A percentile compares a stretch with the other conserved stretches of the same genome.
phyloP scores from a whole-genome alignment of 2,888 invertebrate species.

The Tenthredo mesomela region DNA sequence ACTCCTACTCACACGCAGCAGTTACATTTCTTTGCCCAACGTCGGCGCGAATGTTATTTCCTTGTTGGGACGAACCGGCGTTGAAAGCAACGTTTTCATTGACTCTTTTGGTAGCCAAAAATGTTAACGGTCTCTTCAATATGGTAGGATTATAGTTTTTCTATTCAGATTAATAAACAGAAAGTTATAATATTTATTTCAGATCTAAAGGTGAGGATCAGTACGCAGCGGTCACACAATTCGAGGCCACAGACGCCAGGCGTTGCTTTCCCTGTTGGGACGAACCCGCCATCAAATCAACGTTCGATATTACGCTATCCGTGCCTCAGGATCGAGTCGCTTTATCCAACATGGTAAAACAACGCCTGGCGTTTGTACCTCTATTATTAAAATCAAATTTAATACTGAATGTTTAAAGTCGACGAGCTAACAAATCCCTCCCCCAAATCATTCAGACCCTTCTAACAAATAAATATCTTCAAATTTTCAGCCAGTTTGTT shows the following conservation, averaged over 20 bases:
- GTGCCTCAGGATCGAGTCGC: constrained; percentile 92
- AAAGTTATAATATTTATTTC: constrained; percentile 65
- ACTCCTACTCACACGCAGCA: constrained; percentile 72
- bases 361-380: constrained; percentile 59
- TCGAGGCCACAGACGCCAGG: constrained; percentile 94
- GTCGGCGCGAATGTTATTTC: constrained; percentile 79
- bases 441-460: background rate
- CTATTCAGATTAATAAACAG: background rate
- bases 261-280: constrained; percentile 99
- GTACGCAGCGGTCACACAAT: constrained; percentile 94
- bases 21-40: constrained; percentile 78
- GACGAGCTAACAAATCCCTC: background rate
- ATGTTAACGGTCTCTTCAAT: constrained; percentile 79
- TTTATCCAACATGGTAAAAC: constrained; percentile 93
- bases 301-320: constrained; percentile 92
- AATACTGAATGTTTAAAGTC: background rate
- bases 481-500: constrained; percentile 74
- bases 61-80: constrained; percentile 82
- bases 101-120: constrained; percentile 75
- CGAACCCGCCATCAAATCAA: constrained; percentile 97
- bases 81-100: constrained; percentile 80
- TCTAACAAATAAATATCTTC: background rate
- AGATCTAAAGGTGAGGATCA: constrained; percentile 87
- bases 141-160: constrained; percentile 77
- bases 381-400: background rate